Percentiles rank a stretch among this genome's conserved stretches.
These are phyloP conservation scores for Scarus forsteni DNA, from an alignment of 2,797 vertebrate genomes.

Conservation along the genomic window DNA sequence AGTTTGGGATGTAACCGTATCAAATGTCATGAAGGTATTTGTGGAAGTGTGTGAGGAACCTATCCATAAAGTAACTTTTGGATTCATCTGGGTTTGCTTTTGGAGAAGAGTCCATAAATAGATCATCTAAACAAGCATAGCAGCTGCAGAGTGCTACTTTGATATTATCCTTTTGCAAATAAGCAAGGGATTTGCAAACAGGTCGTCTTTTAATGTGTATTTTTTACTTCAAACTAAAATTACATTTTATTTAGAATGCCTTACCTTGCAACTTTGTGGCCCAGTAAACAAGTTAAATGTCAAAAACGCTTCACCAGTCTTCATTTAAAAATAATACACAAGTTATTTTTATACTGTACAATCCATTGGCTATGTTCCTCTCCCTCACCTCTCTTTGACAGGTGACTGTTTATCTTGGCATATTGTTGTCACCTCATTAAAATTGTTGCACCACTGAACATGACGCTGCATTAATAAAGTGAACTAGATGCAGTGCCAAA, in stretches of 20 bases:
- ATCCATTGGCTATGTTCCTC: neutral
- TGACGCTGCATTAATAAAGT: no score
- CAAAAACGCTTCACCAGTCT: no score
- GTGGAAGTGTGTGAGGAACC: constrained; percentile 25
- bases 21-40: constrained; percentile 44
- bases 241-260: no score
- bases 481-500: neutral
- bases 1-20: constrained; percentile 59
- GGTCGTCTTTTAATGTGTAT: no score
- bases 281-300: no score
- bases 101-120: neutral
- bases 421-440: neutral
- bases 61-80: neutral
- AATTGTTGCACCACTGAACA: no score
- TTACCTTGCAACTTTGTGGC: no score
- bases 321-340: no score
- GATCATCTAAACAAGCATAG: no score
- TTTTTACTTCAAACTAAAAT: no score
- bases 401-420: neutral
- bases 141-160: neutral
- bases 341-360: no score
- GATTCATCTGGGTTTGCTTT: neutral
- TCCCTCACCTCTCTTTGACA: neutral
- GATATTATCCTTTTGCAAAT: neutral
- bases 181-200: no score